Evolutionary conservation across 2,113 vertebrate species (phyloP).

Genomic region (Chaetura pelagica): DNA sequence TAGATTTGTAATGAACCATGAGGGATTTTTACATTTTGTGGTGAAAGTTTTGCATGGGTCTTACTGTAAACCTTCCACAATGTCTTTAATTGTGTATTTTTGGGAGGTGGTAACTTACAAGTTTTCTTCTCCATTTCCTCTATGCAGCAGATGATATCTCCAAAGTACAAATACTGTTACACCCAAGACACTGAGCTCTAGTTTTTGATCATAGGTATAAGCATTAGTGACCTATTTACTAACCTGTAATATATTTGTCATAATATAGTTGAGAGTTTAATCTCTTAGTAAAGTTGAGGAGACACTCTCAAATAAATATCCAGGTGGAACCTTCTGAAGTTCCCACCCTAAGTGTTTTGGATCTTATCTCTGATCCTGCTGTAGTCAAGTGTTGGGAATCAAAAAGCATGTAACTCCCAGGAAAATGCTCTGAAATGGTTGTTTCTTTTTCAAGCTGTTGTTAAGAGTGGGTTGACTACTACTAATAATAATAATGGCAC

Average conservation of each 20-base stretch:
- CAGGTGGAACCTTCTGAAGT: not conserved
- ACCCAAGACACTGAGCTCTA: not conserved
- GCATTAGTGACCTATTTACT: not conserved
- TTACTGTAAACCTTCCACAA: slow-evolving; percentile 46
- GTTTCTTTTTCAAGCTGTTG: not conserved
- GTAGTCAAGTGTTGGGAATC: not conserved
- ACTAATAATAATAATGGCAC: not conserved
- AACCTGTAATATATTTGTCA: not conserved
- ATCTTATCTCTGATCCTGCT: not conserved
- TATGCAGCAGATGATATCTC: not conserved
- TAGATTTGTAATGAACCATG: slow-evolving; percentile 54
- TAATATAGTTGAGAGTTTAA: not conserved
- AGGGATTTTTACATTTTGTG: slow-evolving; percentile 61
- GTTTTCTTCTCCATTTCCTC: slow-evolving; percentile 51
- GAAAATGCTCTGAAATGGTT: not conserved
- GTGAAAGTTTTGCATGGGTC: slow-evolving; percentile 59
- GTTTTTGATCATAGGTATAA: not conserved
- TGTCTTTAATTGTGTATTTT: slow-evolving; percentile 48
- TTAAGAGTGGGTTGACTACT: not conserved
- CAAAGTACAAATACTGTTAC: not conserved
- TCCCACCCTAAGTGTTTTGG: not conserved
- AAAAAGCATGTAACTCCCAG: not conserved
- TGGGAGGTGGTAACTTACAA: not conserved
- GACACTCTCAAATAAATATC: not conserved
- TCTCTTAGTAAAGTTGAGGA: not conserved